phyloP scores from a whole-genome alignment of 2,113 vertebrate genomes.

The Bufo bufo region DNA sequence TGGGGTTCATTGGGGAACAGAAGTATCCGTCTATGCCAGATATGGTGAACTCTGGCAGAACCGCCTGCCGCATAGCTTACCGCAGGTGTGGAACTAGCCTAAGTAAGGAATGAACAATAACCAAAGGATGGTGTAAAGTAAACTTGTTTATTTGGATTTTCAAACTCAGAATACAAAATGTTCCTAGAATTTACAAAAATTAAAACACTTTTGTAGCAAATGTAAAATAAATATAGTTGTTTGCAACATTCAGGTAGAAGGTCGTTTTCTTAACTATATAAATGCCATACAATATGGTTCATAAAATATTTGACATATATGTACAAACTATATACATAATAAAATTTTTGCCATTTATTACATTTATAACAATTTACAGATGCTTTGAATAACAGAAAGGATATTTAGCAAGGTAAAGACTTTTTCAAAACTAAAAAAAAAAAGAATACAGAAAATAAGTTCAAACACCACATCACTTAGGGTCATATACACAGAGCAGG shows the following conservation, averaged over 20 bases:
- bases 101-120: no score
- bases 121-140: not conserved
- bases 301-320: constrained; percentile 27
- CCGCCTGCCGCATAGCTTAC: no score
- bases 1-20: no score
- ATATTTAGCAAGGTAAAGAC: not conserved
- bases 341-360: not conserved
- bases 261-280: not conserved
- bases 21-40: no score
- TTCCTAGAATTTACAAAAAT: not conserved
- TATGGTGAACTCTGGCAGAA: no score
- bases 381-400: not conserved
- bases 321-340: constrained; percentile 3
- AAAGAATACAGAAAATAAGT: not conserved
- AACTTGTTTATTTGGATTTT: not conserved
- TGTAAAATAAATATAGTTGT: not conserved
- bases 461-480: no score
- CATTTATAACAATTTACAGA: not conserved
- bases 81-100: not conserved
- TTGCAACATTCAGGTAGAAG: not conserved
- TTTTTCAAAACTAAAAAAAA: not conserved
- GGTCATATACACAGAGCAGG: no score
- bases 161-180: not conserved
- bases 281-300: not conserved
- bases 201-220: not conserved